A percentile compares a stretch with the other conserved stretches of the same genome.
phyloP scores from a whole-genome alignment of 2,797 vertebrate species.

The Paramormyrops hopkinsi region DNA sequence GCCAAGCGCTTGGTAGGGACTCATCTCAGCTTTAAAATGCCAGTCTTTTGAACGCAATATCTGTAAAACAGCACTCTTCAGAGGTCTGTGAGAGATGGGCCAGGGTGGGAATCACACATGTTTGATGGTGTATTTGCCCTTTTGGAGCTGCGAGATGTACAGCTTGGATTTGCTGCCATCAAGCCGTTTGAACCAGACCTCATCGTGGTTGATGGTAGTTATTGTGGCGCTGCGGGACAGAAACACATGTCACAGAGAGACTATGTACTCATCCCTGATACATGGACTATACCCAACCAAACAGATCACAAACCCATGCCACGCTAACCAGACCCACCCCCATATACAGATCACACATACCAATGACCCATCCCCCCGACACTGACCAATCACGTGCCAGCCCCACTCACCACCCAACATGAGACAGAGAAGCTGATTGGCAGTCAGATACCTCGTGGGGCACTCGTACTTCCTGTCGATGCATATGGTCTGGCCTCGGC shows the following conservation, averaged over 20 bases:
- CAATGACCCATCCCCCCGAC: not conserved
- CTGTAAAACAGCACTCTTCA: constrained; percentile 9
- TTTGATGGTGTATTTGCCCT: constrained; percentile 99
- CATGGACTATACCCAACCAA: not conserved
- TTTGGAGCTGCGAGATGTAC: constrained; percentile 96
- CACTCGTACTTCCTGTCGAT: constrained; percentile 97
- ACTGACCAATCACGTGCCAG: not conserved
- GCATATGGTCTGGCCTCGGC: constrained; percentile 87
- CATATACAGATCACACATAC: not conserved
- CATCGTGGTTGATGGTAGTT: constrained; percentile 96
- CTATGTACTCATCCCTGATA: not conserved
- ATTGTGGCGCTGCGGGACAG: constrained; percentile 67
- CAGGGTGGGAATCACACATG: constrained; percentile 58
- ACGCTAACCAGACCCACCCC: not conserved
- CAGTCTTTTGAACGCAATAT: not conserved
- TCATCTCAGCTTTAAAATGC: not conserved
- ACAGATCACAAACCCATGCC: not conserved
- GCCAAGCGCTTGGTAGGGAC: not conserved
- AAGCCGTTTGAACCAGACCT: constrained; percentile 96
- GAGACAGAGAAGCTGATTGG: not conserved
- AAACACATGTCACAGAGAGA: constrained; percentile 15
- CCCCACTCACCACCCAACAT: not conserved
- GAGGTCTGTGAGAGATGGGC: not conserved
- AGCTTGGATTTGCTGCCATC: constrained; percentile 98
- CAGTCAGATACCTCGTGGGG: constrained; percentile 71